Percentiles rank a stretch among this genome's conserved stretches.
These are phyloP conservation scores for Elachura formosa DNA, from an alignment of 2,113 vertebrate genomes.

Conservation along the genomic window DNA sequence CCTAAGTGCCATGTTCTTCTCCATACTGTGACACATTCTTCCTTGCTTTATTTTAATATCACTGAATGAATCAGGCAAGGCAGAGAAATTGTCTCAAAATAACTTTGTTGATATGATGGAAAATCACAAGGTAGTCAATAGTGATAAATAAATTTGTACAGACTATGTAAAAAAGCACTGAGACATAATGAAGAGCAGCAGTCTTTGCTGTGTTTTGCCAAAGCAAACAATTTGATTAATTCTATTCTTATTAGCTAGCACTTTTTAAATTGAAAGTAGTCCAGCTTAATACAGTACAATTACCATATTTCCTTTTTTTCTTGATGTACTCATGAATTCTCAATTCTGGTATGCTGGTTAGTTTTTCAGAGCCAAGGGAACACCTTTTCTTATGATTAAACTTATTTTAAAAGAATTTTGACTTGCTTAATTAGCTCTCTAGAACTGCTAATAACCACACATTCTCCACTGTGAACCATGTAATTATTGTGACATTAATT, in stretches of 20 bases:
- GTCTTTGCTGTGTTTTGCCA: background rate
- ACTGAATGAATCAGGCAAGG: background rate
- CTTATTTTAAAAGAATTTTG: slow-evolving; percentile 66
- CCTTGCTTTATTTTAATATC: background rate
- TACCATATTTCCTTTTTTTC: slow-evolving; percentile 19
- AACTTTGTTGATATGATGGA: background rate
- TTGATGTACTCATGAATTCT: slow-evolving; percentile 54
- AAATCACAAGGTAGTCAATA: background rate
- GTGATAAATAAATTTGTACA: background rate
- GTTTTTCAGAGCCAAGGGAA: slow-evolving; percentile 62
- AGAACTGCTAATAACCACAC: slow-evolving; percentile 67
- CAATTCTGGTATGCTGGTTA: slow-evolving; percentile 47
- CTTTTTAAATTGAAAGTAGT: slow-evolving; percentile 19
- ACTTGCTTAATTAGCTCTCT: slow-evolving; percentile 72
- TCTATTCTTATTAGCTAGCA: slow-evolving; percentile 10
- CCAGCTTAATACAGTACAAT: slow-evolving; percentile 25
- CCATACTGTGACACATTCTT: background rate
- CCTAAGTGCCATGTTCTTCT: background rate
- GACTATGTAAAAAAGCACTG: background rate
- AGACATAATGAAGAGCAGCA: background rate
- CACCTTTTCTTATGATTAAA: slow-evolving; percentile 49
- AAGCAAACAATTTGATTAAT: background rate
- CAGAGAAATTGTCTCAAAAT: background rate
- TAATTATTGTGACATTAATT: slow-evolving; percentile 76
- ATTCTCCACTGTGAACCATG: slow-evolving; percentile 65